phyloP scores from a whole-genome alignment of 37 sponge, comb jelly and placozoan genomes.

The Dysidea cf. avara region DNA sequence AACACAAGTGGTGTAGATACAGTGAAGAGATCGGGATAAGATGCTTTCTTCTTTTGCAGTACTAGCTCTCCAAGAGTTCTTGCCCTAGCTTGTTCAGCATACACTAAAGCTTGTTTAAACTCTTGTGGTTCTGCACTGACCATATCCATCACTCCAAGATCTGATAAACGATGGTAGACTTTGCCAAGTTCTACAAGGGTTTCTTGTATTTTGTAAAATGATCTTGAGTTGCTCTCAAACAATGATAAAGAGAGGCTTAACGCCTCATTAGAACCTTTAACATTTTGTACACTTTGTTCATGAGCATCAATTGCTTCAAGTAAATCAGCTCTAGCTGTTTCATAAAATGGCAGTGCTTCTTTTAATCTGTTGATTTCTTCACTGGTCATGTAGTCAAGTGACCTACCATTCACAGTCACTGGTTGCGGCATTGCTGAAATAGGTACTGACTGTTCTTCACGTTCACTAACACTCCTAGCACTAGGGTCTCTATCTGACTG shows the following conservation, averaged over 20 bases:
- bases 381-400: not conserved
- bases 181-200: conserved; percentile 40
- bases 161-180: too few relatives aligned
- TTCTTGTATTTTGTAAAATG: conserved; percentile 61
- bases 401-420: not conserved
- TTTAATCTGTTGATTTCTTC: too few relatives aligned
- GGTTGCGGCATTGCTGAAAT: not conserved
- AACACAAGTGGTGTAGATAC: conserved; percentile 30
- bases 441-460: not conserved
- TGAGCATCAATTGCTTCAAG: conserved; percentile 27
- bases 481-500: too few relatives aligned
- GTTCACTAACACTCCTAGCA: too few relatives aligned
- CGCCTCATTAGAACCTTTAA: conserved; percentile 57
- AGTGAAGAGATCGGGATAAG: too few relatives aligned
- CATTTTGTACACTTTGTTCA: conserved; percentile 45
- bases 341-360: too few relatives aligned
- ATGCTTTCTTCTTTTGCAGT: conserved; percentile 38
- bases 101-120: conserved; percentile 43
- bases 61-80: conserved; percentile 72
- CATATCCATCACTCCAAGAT: too few relatives aligned
- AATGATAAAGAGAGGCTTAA: conserved; percentile 63
- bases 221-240: conserved; percentile 60
- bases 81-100: conserved; percentile 66
- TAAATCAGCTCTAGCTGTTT: conserved; percentile 17
- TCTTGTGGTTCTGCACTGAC: not conserved